phyloP scores from a whole-genome alignment of 1,140 invertebrate genomes.

The Polypedilum vanderplanki region DNA sequence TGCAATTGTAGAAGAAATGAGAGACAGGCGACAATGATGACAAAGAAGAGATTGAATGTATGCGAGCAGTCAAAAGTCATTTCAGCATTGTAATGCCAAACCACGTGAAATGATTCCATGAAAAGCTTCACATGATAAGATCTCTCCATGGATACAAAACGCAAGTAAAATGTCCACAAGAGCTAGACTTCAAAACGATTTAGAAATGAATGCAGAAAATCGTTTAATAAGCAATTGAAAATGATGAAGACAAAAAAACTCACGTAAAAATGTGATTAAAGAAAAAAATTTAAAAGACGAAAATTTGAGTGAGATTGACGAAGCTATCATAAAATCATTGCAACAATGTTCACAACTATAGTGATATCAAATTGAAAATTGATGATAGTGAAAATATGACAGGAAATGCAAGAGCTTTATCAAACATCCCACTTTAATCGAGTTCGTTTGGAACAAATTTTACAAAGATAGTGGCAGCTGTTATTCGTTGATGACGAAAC shows the following conservation, averaged over 20 bases:
- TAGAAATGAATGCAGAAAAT: neutral
- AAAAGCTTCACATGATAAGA: constrained; percentile 11
- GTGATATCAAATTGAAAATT: neutral
- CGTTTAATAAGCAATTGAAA: neutral
- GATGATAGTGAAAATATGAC: neutral
- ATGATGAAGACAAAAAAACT: neutral
- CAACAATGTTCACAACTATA: neutral
- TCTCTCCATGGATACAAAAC: neutral
- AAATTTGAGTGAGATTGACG: neutral
- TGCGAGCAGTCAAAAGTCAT: constrained; percentile 4
- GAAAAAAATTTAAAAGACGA: neutral
- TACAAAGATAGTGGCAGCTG: constrained; percentile 10
- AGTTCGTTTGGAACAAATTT: neutral
- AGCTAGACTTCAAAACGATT: neutral
- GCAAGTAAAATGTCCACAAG: neutral
- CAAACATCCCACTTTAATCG: neutral
- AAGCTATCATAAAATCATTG: neutral
- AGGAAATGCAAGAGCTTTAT: neutral
- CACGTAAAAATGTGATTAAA: neutral
- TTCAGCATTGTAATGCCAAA: neutral
- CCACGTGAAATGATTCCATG: constrained; percentile 17
- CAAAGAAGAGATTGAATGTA: neutral
- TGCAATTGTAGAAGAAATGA: neutral
- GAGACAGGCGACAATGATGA: no score
- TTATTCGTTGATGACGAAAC: neutral